Conservation (phyloP, 1,140 invertebrate genomes). For the Apolygus lucorum region DNA sequence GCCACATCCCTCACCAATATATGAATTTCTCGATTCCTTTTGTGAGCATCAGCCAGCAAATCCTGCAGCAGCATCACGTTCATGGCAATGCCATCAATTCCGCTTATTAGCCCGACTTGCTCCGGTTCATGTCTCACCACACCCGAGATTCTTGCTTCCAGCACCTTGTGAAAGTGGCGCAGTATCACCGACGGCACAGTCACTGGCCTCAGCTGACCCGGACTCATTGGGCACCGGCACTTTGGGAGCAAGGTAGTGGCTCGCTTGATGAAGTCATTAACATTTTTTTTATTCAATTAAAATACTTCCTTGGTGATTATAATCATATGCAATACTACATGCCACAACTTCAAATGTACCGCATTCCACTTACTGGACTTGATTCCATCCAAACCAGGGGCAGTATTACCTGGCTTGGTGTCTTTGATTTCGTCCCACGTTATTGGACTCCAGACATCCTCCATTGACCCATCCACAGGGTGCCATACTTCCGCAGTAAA, state of each 20-base stretch:
- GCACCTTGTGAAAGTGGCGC: conserved; percentile 5
- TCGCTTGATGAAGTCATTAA: not conserved
- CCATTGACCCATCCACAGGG: not conserved
- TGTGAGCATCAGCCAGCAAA: not conserved
- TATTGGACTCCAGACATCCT: not conserved
- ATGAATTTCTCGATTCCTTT: not conserved
- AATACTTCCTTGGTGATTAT: not conserved
- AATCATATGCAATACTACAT: not conserved
- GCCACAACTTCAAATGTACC: not conserved
- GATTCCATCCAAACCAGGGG: not conserved
- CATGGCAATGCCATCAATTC: not conserved
- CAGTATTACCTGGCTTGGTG: not conserved
- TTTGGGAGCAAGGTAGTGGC: not conserved
- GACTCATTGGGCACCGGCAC: not conserved
- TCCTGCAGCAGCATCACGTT: not conserved
- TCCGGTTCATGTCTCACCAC: not conserved
- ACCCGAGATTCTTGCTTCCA: not conserved
- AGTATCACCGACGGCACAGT: conserved; percentile 1
- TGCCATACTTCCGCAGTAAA: not conserved
- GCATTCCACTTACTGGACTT: not conserved
- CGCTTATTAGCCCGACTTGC: not conserved
- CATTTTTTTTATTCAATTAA: too few species aligned
- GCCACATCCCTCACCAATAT: conserved; percentile 32
- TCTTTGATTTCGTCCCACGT: not conserved
- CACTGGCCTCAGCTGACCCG: not conserved